Evolutionary conservation across 2,797 vertebrate genomes (phyloP), one percentile per base, ranked within the genome.

Genomic region (Nasua narica): DNA sequence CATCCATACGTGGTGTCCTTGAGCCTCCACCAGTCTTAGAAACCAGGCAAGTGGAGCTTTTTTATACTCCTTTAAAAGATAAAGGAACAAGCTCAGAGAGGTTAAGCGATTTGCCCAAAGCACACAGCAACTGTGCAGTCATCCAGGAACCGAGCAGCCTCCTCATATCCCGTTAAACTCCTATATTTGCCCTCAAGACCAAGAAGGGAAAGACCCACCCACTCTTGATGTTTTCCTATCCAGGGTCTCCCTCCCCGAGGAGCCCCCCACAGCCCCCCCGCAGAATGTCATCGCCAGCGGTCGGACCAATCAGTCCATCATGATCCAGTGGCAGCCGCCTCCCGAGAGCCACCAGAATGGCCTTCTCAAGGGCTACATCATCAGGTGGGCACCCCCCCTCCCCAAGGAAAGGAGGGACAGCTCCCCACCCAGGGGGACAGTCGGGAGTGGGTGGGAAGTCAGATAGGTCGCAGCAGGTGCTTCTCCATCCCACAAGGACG

Each of bases 241-340:
- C 93, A 99, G 99, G 43, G 99, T 99, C 48, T 99, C 99, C 67
- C 99, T 99, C 74, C 99, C 99, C 0, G 99, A 99, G 98, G 99
- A 99, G 97, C 99, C 99, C 0, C 99, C 99, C 85, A 99, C 99
- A 0, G 99, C 99, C 0, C 98, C 99, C 1, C 99, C 99, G 0
- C 99, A 99, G 98, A 99, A 99, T 0, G 99, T 99, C 96, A 99
- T 99, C 0, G 99, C 99, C 88, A 99, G 99, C 0, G 99, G 99
- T 77, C 99, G 99, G 50, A 99, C 99, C 97, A 99, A 99, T 99
- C 99, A 99, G 96, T 99, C 99, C 98, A 99, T 99, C 98, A 99
- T 99, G 99, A 99, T 99, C 98, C 99, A 99, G 98, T 99, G 99
- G 99, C 99, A 99, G 98, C 99, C 99, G 0, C 99, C 99, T 0